Evolutionary conservation across 2,888 invertebrate species (phyloP), one percentile per base, ranked within the genome.

Genomic region (Timema cristinae): DNA sequence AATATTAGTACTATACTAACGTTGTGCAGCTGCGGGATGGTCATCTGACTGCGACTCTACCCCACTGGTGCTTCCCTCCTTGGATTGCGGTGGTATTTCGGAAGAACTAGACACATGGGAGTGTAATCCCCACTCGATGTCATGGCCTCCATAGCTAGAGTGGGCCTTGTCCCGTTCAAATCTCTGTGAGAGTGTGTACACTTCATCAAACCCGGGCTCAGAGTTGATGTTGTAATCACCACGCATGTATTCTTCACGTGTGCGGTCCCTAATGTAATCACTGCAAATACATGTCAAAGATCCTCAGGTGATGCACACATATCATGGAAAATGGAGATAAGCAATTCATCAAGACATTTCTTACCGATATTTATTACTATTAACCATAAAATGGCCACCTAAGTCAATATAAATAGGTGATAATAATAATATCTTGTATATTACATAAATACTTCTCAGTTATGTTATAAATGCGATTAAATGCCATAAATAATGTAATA

Each of bases 131-230:
- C 72, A 63, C 49, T 73, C 72, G 70, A 72, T 70, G 48, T 73
- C 73, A 8, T 67, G 49, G 5, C 67, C 10, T 6, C 68, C 67
- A n/a, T 69, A 71, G n/a, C 71, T 73, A 16, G 50, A 67, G 56
- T 50, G n/a, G 11, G 67, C 63, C 63, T 75, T 75, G 54, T 74
- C 74, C 13, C 74, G 70, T 48, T 75, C 77, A 59, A 88, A 80
- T 49, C 88, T 81, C 78, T 88, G 88, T 0, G 88, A 87, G 10
- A 88, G 88, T 0, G 87, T 87, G 77, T 88, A 88, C 67, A 84
- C 85, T 67, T 85, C 85, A 73, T 85, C 85, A 0, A 84, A 85
- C 75, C 85, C 85, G 0, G 85, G 77, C 71, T 84, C 85, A 72
- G 85, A 74, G 68, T 74, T 76, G 48, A 76, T 73, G 71, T 75